phyloP scores from a whole-genome alignment of 2,113 vertebrate species.

The Camelus dromedarius region DNA sequence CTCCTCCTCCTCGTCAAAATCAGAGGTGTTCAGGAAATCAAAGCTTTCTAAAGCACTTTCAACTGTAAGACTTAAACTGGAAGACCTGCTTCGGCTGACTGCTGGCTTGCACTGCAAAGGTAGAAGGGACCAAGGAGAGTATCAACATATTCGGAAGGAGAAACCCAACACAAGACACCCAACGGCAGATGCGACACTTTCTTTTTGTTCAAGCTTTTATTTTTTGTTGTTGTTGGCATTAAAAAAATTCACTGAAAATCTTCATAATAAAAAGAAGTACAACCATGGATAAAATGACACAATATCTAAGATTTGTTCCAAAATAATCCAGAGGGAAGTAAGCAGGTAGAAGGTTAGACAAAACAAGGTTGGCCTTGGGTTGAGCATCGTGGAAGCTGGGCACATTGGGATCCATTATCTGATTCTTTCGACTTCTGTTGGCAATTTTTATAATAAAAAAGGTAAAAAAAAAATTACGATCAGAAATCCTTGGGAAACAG shows the following conservation, averaged over 20 bases:
- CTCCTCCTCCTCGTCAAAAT: constrained; percentile 97
- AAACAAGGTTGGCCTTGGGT: background rate
- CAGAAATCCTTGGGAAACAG: background rate
- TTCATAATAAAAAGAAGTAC: constrained; percentile 74
- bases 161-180: background rate
- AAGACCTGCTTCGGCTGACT: constrained; percentile 94
- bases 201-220: constrained; percentile 81
- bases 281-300: constrained; percentile 6
- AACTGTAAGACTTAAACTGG: constrained; percentile 97
- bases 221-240: constrained; percentile 81
- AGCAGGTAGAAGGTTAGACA: background rate
- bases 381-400: accelerated
- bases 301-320: background rate
- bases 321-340: background rate
- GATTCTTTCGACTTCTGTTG: background rate
- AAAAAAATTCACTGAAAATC: constrained; percentile 73
- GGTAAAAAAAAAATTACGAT: background rate
- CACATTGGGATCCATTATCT: background rate
- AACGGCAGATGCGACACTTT: constrained; percentile 21
- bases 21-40: constrained; percentile 99
- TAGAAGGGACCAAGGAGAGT: constrained; percentile 85
- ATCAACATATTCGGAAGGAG: constrained; percentile 58
- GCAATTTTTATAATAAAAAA: background rate
- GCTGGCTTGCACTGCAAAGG: constrained; percentile 94
- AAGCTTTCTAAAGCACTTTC: constrained; percentile 99